Conservation (phyloP, 2,888 invertebrate genomes). For the Oligia strigilis region DNA sequence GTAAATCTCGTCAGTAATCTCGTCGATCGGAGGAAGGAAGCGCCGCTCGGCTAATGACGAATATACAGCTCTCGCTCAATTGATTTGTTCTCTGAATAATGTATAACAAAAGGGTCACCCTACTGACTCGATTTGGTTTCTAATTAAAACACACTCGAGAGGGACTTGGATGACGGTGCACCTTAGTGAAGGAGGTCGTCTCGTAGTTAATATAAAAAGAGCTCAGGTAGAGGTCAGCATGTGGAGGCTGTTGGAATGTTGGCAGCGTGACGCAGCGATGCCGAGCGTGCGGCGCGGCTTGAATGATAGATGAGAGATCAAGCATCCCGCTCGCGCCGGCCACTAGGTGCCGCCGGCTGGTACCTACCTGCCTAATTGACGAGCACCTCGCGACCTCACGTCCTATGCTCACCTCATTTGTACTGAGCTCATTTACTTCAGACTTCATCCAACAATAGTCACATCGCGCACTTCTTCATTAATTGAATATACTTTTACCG, state of each 20-base stretch:
- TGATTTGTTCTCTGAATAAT: conserved; percentile 15
- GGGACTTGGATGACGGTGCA: conserved; percentile 15
- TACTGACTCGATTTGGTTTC: conserved; percentile 1
- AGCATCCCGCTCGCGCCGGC: conserved; percentile 45
- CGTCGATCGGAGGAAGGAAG: conserved; percentile 40
- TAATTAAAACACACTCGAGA: conserved; percentile 20
- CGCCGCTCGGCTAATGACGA: conserved; percentile 45
- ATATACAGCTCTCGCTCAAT: conserved; percentile 51
- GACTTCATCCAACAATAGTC: background rate
- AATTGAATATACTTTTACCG: background rate
- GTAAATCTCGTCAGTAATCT: conserved; percentile 54
- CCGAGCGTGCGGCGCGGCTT: conserved; percentile 43
- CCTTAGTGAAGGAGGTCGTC: conserved; percentile 13
- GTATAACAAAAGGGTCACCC: conserved; percentile 2
- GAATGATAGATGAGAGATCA: conserved; percentile 76
- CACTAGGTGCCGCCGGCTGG: background rate
- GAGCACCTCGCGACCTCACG: conserved; percentile 33
- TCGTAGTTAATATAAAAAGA: conserved; percentile 40
- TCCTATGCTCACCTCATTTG: conserved; percentile 12
- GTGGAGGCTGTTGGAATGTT: conserved; percentile 13
- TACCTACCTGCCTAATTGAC: conserved; percentile 47
- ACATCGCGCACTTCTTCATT: background rate
- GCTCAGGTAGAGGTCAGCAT: conserved; percentile 28
- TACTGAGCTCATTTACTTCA: background rate
- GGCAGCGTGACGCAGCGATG: conserved; percentile 30